Evolutionary conservation across 2,888 invertebrate species (phyloP).

Genomic region (Tipula helvola): DNA sequence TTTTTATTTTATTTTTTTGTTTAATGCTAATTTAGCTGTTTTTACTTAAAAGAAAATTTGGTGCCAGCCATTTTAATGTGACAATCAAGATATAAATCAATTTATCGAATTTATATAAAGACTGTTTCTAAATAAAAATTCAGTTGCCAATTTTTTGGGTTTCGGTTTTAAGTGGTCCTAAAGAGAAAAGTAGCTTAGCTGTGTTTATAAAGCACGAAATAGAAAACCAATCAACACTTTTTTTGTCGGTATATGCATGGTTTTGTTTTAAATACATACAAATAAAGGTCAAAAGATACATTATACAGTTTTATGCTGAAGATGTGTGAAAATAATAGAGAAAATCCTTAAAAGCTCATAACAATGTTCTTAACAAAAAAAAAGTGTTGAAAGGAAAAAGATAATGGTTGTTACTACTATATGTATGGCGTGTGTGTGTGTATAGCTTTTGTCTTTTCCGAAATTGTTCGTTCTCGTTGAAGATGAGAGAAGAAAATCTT

Average conservation of each 20-base stretch:
- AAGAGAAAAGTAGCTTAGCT: neutral
- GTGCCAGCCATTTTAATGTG: neutral
- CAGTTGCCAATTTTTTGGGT: neutral
- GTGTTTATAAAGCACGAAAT: neutral
- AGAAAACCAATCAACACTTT: neutral
- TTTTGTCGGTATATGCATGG: neutral
- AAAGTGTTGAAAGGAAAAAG: neutral
- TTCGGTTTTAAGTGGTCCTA: neutral
- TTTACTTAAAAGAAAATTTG: neutral
- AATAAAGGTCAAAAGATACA: neutral
- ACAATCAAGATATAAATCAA: neutral
- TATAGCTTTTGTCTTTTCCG: neutral
- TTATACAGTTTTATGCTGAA: neutral
- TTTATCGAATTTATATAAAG: neutral
- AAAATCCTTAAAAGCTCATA: slow-evolving; percentile 4
- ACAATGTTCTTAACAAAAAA: neutral
- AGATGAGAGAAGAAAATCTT: neutral
- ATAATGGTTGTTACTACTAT: neutral
- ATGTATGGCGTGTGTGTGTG: neutral
- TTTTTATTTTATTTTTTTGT: neutral
- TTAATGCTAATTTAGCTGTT: slow-evolving; percentile 4
- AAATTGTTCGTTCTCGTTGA: neutral
- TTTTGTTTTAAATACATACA: neutral
- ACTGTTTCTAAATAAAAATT: neutral
- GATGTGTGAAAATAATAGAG: neutral